Base-by-base conservation (phyloP, 2,113 vertebrate genomes). In the Sialia sialis region DNA sequence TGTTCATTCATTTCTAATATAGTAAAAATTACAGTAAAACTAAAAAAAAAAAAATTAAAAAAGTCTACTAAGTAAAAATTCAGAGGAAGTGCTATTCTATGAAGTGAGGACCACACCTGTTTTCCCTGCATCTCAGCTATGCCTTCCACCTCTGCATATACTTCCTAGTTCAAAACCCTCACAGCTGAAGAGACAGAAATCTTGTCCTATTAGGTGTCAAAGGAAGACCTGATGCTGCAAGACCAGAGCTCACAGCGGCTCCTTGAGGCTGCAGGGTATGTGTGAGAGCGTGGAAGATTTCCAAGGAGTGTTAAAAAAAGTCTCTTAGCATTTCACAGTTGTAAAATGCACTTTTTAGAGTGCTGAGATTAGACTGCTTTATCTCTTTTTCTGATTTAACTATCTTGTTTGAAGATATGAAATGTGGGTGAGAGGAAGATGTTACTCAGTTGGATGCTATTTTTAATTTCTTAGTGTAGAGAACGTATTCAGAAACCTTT, bases 401-500 rank as follows among this genome's bases (percentile, higher is more conserved):
- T 64, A 32, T 60, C 76, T 74, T 88, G 29, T 14, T 87, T 89
- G 58, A 77, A 78, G 39, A 78, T 39, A 51, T 5, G 55, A 88
- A 72, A 83, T 38, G 46, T 73, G 63, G 67, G 27, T 95, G 83
- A 93, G 67, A 81, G 59, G n/a, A 96, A 92, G 41, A 43, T 79
- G 41, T 41, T 95, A 84, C 52, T 64, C 69, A 87, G 51, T 51
- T 66, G 63, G 56, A 54, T 69, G 74, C 20, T 93, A 66, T 73
- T 94, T 96, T 95, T 94, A 76, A 90, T 90, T 77, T 83, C 14
- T 43, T 64, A 82, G 34, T 76, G 70, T 56, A 82, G 66, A 51
- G 90, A 83, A 90, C 75, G 14, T 64, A 77, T 94, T 89, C 87
- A 85, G 52, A 94, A 95, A 72, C 39, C 30, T 84, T 93, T 69